These are phyloP conservation scores for Eupelmus urozonus DNA, from an alignment of 2,888 invertebrate species.

Conservation along the genomic window DNA sequence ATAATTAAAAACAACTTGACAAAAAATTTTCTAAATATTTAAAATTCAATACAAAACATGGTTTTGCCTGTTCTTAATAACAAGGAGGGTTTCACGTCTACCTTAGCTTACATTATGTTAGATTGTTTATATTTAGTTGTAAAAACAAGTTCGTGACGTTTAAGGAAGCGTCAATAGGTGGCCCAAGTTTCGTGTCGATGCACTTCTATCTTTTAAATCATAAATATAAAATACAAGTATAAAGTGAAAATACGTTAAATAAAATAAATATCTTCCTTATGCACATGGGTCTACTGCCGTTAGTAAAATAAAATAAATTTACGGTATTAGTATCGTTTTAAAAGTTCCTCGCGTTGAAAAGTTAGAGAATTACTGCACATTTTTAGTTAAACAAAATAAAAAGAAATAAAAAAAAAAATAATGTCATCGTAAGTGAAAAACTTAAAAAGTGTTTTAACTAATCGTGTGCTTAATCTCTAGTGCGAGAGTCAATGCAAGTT, in stretches of 20 bases:
- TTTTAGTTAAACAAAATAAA: conserved; percentile 34
- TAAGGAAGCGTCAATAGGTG: background rate
- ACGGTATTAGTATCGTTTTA: conserved; percentile 42
- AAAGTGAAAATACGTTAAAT: background rate
- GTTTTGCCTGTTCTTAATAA: too few species aligned
- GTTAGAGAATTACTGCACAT: conserved; percentile 40
- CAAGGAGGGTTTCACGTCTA: too few species aligned
- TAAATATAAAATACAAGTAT: background rate
- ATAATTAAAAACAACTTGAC: too few species aligned
- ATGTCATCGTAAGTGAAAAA: background rate
- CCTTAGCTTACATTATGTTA: too few species aligned
- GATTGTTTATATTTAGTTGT: background rate
- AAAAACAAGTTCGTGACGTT: background rate
- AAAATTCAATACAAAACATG: too few species aligned
- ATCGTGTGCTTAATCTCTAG: conserved; percentile 46
- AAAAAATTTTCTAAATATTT: too few species aligned
- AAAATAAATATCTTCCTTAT: conserved; percentile 44
- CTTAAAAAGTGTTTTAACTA: conserved; percentile 32
- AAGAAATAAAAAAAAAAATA: too few species aligned
- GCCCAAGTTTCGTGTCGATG: conserved; percentile 25
- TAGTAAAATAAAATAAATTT: conserved; percentile 14
- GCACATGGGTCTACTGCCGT: conserved; percentile 45
- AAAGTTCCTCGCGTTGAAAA: conserved; percentile 52
- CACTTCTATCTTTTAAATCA: conserved; percentile 31
- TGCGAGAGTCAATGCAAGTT: conserved; percentile 40